Percentiles rank a stretch among this genome's conserved stretches.
Evolutionary conservation across 92 coral and sea anemone genomes (phyloP).

Genomic region (Zoanthus sansibaricus): DNA sequence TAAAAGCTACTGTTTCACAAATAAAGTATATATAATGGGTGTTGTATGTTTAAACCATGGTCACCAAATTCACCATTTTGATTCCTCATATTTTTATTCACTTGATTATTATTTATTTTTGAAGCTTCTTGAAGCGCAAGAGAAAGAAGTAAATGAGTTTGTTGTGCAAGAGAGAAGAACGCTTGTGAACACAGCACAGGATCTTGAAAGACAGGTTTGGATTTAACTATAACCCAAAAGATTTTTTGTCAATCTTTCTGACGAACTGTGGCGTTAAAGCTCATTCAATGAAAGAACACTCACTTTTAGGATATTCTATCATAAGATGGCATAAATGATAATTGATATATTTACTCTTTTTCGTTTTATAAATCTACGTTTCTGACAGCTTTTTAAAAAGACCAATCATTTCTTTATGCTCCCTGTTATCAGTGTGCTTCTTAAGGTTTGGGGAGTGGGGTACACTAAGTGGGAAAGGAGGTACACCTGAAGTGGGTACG

Average conservation of each 20-base stretch:
- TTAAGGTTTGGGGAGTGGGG: too few species aligned
- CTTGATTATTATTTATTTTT: background rate
- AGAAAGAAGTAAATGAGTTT: conserved; percentile 86
- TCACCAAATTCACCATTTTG: background rate
- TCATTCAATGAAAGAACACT: background rate
- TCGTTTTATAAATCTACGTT: too few species aligned
- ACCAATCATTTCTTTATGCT: too few species aligned
- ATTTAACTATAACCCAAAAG: background rate
- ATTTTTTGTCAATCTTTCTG: background rate
- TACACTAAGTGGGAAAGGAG: too few species aligned
- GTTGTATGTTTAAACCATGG: too few species aligned
- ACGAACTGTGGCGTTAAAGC: background rate
- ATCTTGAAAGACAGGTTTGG: conserved; percentile 86
- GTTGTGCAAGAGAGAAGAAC: conserved; percentile 88
- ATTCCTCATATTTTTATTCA: background rate
- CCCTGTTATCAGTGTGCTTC: too few species aligned
- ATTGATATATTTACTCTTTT: background rate
- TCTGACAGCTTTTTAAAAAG: too few species aligned
- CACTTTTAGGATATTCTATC: too few species aligned
- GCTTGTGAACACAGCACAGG: conserved; percentile 79
- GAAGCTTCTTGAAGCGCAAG: conserved; percentile 85
- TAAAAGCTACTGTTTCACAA: too few species aligned
- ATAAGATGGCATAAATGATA: too few species aligned
- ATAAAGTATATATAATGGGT: too few species aligned
- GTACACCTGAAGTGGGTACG: too few species aligned